Evolutionary conservation across 2,113 vertebrate genomes (phyloP).

Genomic region (Bathybates hornii): DNA sequence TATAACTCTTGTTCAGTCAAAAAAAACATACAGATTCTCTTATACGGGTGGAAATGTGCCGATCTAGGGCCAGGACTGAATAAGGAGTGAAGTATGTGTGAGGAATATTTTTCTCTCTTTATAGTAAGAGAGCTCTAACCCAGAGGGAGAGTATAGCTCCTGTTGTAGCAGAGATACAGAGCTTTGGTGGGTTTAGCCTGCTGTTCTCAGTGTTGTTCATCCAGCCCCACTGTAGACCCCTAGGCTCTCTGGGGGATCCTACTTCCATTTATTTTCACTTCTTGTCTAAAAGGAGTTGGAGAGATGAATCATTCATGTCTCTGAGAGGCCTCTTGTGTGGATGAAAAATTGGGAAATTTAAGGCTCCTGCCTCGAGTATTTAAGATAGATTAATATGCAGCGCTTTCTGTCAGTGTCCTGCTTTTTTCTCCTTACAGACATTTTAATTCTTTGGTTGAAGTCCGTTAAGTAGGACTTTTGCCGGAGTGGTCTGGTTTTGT

Average conservation of each 20-base stretch:
- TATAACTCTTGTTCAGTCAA: not conserved
- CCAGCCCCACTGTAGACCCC: conserved; percentile 18
- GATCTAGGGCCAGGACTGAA: not conserved
- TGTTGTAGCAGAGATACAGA: conserved; percentile 28
- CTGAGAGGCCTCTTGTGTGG: conserved; percentile 21
- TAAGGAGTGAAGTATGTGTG: conserved; percentile 1
- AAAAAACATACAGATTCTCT: not conserved
- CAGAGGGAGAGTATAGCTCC: conserved; percentile 26
- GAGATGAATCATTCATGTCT: conserved; percentile 56
- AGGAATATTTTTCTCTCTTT: conserved; percentile 36
- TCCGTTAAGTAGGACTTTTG: not conserved
- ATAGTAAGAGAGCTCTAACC: conserved; percentile 21
- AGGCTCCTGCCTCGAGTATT: not conserved
- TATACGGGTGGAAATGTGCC: not conserved
- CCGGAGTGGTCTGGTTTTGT: not conserved
- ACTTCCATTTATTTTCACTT: conserved; percentile 60
- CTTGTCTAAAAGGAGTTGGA: conserved; percentile 42
- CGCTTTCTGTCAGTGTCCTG: not conserved
- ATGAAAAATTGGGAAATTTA: conserved; percentile 38
- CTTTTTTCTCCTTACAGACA: not conserved
- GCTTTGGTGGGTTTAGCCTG: conserved; percentile 19
- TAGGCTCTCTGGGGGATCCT: conserved; percentile 11
- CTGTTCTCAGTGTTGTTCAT: conserved; percentile 51
- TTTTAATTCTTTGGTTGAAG: not conserved
- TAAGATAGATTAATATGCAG: conserved; percentile 25